A percentile compares a stretch with the other conserved stretches of the same genome.
Conservation (phyloP, 2,797 vertebrate genomes). For the Yasuhikotakia modesta region DNA sequence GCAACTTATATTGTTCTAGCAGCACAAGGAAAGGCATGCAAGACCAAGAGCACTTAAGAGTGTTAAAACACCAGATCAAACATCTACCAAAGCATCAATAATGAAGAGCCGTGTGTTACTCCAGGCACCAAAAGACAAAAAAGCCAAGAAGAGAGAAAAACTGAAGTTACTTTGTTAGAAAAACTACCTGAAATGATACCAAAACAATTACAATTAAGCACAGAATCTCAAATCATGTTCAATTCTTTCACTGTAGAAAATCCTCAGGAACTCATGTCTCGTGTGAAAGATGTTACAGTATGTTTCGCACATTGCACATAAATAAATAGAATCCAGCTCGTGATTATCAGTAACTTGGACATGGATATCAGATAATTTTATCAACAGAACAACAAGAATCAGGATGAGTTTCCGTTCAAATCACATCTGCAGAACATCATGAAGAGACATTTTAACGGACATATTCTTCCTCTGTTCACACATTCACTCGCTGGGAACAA, state of each 20-base stretch:
- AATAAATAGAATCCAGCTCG: conserved; percentile 20
- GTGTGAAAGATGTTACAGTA: conserved; percentile 19
- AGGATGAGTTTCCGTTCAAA: not conserved
- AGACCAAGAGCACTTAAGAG: conserved; percentile 93
- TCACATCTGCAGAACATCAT: not conserved
- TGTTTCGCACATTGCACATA: conserved; percentile 49
- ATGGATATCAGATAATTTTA: not conserved
- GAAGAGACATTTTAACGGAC: not conserved
- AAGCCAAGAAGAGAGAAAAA: conserved; percentile 4
- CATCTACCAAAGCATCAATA: conserved; percentile 61
- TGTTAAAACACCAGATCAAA: conserved; percentile 76
- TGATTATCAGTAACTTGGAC: conserved; percentile 27
- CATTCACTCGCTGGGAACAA: not conserved
- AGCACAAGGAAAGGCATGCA: conserved; percentile 93
- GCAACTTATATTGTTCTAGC: conserved; percentile 76
- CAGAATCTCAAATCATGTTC: conserved; percentile 19
- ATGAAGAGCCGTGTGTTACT: conserved; percentile 67
- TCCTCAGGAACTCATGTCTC: conserved; percentile 8
- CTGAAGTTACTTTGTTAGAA: not conserved
- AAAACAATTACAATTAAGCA: conserved; percentile 7
- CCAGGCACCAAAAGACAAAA: conserved; percentile 70
- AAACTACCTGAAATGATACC: not conserved
- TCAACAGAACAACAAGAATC: not conserved
- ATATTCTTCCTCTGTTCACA: not conserved
- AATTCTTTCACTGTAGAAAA: conserved; percentile 13